Evolutionary conservation across 2,888 invertebrate species (phyloP).

Genomic region (Melanostoma mellinum): DNA sequence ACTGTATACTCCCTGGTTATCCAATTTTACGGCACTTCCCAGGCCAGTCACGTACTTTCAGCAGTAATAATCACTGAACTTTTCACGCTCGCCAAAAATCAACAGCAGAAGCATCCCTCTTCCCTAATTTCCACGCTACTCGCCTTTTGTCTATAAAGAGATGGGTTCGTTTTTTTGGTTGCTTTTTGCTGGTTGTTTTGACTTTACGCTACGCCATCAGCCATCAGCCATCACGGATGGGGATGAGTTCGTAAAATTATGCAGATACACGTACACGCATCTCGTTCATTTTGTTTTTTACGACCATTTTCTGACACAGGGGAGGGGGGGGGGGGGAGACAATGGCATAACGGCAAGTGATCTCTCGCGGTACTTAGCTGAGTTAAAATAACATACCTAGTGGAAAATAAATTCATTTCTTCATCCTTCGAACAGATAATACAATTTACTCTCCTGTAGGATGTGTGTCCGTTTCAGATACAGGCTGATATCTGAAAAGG

Average conservation of each 20-base stretch:
- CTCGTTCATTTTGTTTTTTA: conserved; percentile 67
- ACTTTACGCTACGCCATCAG: conserved; percentile 38
- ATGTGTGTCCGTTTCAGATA: conserved; percentile 61
- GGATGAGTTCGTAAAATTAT: conserved; percentile 54
- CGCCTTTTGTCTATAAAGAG: conserved; percentile 52
- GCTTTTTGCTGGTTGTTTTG: conserved; percentile 47
- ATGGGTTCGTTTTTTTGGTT: conserved; percentile 38
- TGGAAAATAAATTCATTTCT: conserved; percentile 70
- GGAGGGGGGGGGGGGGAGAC: conserved; percentile 30
- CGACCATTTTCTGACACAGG: conserved; percentile 50
- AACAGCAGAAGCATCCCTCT: conserved; percentile 42
- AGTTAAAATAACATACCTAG: conserved; percentile 47
- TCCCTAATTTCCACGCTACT: conserved; percentile 21
- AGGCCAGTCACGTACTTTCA: conserved; percentile 81
- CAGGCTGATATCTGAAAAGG: conserved; percentile 46
- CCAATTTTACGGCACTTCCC: conserved; percentile 79
- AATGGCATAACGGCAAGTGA: conserved; percentile 15
- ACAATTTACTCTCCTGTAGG: conserved; percentile 9
- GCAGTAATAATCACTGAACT: conserved; percentile 82
- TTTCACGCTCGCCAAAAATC: conserved; percentile 75
- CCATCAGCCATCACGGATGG: not conserved
- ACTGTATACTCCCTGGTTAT: conserved; percentile 37
- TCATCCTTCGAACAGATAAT: conserved; percentile 55
- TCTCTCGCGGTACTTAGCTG: conserved; percentile 52
- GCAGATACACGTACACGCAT: conserved; percentile 72